Percentiles rank a stretch among this genome's conserved stretches.
These are phyloP conservation scores for Ptyas mucosa DNA, from an alignment of 2,113 vertebrate genomes.

Conservation along the genomic window DNA sequence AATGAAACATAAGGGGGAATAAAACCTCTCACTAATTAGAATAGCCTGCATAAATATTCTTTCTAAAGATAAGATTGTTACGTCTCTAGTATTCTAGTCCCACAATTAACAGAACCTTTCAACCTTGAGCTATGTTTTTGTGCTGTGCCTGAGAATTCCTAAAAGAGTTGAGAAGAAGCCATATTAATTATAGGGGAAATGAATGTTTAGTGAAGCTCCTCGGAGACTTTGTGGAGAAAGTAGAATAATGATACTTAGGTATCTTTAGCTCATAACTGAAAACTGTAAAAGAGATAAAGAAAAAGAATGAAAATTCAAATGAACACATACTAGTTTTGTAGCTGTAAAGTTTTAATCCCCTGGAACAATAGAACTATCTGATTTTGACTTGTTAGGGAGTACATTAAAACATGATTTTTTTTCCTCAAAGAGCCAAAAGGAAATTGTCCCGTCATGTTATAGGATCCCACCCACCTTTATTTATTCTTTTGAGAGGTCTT, in stretches of 20 bases:
- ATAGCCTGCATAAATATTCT: neutral
- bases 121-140: neutral
- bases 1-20: neutral
- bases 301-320: neutral
- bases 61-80: neutral
- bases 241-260: neutral
- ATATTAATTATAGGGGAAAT: neutral
- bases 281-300: neutral
- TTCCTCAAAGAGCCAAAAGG: too few species aligned
- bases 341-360: too few species aligned
- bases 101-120: neutral
- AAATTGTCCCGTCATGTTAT: too few species aligned
- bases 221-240: neutral
- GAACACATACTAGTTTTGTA: neutral
- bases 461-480: too few species aligned
- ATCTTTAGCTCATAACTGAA: neutral
- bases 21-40: neutral
- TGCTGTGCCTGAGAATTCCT: too few species aligned
- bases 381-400: too few species aligned
- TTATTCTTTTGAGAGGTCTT: too few species aligned
- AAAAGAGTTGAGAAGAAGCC: too few species aligned
- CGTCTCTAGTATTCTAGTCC: neutral
- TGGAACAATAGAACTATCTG: too few species aligned
- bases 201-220: neutral
- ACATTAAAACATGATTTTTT: too few species aligned